These are phyloP conservation scores for Ichneumoninae sp. DNA, from an alignment of 2,888 invertebrate species.

Conservation along the genomic window DNA sequence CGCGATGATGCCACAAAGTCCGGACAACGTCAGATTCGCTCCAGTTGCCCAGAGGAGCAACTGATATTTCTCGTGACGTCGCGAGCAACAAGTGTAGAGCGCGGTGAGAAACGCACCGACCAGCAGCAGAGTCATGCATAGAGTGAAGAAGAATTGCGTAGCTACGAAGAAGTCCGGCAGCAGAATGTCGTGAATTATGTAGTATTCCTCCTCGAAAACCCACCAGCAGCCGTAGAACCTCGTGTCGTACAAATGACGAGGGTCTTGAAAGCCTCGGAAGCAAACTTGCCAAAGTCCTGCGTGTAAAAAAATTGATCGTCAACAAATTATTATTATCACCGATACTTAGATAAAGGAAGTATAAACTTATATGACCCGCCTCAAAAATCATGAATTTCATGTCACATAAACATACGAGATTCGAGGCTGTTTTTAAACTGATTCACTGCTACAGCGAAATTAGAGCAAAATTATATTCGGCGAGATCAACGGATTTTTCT, in stretches of 20 bases:
- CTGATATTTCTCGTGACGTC: constrained; percentile 91
- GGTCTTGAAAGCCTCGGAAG: constrained; percentile 94
- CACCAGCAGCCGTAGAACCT: constrained; percentile 96
- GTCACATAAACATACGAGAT: background rate
- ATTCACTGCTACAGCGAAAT: background rate
- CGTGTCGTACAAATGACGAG: constrained; percentile 93
- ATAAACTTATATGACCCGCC: no score
- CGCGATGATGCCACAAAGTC: constrained; percentile 92
- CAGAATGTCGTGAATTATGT: constrained; percentile 95
- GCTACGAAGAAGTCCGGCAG: constrained; percentile 96
- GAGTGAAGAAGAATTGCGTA: constrained; percentile 96
- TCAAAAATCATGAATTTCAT: background rate
- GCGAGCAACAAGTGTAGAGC: constrained; percentile 90
- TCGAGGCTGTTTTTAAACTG: background rate
- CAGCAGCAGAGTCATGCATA: constrained; percentile 93
- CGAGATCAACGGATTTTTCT: background rate
- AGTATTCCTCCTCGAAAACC: constrained; percentile 98
- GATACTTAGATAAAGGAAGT: background rate
- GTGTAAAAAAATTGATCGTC: constrained; percentile 72
- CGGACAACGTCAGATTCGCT: constrained; percentile 89
- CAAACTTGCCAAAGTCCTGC: constrained; percentile 98
- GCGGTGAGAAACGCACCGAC: constrained; percentile 91
- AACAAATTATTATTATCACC: background rate
- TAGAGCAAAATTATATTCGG: background rate
- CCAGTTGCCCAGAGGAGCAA: constrained; percentile 91